Evolutionary conservation across 2,888 invertebrate species (phyloP).

Genomic region (Amblyjoppa fuscipennis): DNA sequence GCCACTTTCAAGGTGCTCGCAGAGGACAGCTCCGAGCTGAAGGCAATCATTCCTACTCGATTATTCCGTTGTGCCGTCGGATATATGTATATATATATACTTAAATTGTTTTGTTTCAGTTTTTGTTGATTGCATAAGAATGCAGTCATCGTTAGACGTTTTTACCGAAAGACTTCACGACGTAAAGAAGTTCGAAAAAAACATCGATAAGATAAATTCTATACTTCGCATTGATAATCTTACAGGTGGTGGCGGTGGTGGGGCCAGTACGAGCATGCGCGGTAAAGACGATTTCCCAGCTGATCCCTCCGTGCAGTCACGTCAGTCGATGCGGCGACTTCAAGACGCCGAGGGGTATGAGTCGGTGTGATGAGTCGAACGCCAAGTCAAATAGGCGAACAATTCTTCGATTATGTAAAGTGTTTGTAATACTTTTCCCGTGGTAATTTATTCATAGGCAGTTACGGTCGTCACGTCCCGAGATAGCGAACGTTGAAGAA

Average conservation of each 20-base stretch:
- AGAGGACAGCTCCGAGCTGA: slow-evolving; percentile 2
- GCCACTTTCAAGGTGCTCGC: slow-evolving; percentile 49
- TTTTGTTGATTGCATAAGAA: neutral
- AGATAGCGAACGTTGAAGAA: too few relatives aligned
- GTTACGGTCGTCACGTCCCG: too few relatives aligned
- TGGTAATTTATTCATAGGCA: neutral
- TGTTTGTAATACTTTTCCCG: neutral
- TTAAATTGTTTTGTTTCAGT: neutral
- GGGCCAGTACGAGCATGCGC: neutral
- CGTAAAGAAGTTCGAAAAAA: neutral
- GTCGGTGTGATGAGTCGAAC: neutral
- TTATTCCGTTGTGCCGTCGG: neutral
- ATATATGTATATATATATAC: neutral
- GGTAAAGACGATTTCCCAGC: neutral
- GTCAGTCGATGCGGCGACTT: neutral
- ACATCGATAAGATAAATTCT: neutral
- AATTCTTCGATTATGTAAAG: neutral
- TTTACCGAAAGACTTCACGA: neutral
- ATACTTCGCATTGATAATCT: neutral
- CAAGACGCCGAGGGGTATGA: neutral
- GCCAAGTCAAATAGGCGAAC: neutral
- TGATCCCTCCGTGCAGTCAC: neutral
- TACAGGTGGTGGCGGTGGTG: neutral
- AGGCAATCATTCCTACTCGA: neutral
- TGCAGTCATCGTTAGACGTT: neutral